These are phyloP conservation scores for Tetrax tetrax DNA, from an alignment of 2,113 vertebrate species.

Conservation along the genomic window DNA sequence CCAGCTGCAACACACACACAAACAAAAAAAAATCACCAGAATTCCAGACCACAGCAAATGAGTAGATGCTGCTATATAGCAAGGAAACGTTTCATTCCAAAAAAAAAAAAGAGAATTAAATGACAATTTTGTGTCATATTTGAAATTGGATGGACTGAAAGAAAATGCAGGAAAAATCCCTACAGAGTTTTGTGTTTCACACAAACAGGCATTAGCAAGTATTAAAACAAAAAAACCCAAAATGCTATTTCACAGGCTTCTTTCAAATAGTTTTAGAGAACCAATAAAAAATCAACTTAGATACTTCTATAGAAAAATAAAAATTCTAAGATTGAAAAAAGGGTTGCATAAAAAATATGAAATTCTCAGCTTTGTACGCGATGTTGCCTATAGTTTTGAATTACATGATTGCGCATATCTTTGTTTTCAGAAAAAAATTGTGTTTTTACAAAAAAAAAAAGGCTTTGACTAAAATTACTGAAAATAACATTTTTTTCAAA, in stretches of 20 bases:
- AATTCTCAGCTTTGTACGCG: not conserved
- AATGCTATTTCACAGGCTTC: not conserved
- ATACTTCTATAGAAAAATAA: not conserved
- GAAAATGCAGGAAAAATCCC: not conserved
- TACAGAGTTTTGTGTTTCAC: not conserved
- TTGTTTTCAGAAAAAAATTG: not conserved
- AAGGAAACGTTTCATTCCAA: not conserved
- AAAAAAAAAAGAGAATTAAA: not conserved
- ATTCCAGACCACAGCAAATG: not conserved
- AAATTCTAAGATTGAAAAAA: not conserved
- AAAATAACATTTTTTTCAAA: not conserved
- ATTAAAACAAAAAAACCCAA: not conserved
- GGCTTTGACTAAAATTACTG: not conserved
- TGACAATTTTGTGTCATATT: not conserved
- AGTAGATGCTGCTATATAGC: not conserved
- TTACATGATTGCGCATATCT: not conserved
- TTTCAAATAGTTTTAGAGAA: not conserved
- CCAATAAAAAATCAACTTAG: not conserved
- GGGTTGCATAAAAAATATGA: not conserved
- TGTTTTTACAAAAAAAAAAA: too few relatives aligned
- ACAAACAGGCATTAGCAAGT: accelerated
- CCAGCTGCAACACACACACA: not conserved
- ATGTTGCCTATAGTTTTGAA: not conserved
- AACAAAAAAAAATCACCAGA: not conserved
- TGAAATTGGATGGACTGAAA: not conserved